Conservation (phyloP, 2,113 vertebrate genomes). For the Cephalopterus ornatus region DNA sequence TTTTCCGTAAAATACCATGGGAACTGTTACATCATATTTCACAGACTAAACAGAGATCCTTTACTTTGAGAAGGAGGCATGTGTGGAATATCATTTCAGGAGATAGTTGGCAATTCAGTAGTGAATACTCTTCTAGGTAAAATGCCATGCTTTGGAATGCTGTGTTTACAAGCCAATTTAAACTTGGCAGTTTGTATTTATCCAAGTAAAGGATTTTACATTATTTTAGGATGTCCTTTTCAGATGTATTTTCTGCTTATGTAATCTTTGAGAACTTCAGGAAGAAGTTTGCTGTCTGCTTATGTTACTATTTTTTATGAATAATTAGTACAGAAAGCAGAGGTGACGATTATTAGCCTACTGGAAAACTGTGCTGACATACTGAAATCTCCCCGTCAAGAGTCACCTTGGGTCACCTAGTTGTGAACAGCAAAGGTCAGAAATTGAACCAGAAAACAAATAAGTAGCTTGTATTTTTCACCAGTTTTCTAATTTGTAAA, state of each 20-base stretch:
- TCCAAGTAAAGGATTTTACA: not conserved
- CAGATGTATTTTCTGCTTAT: not conserved
- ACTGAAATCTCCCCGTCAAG: not conserved
- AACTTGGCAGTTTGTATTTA: not conserved
- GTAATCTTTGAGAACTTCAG: not conserved
- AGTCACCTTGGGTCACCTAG: not conserved
- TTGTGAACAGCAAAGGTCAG: not conserved
- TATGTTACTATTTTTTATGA: not conserved
- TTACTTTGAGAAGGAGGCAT: not conserved
- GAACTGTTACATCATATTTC: not conserved
- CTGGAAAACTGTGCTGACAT: not conserved
- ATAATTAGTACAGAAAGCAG: not conserved
- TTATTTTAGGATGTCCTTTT: not conserved
- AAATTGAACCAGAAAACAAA: not conserved
- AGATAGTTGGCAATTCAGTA: not conserved
- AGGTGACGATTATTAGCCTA: not conserved
- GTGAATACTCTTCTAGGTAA: not conserved
- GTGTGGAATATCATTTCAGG: not conserved
- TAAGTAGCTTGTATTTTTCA: not conserved
- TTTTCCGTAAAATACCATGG: not conserved
- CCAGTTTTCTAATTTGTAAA: not conserved
- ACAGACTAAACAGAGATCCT: not conserved
- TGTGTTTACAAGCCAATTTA: not conserved
- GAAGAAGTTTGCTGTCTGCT: not conserved
- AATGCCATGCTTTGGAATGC: not conserved